phyloP scores from a whole-genome alignment of 37 sponge, comb jelly and placozoan species.

The Oopsacas minuta region DNA sequence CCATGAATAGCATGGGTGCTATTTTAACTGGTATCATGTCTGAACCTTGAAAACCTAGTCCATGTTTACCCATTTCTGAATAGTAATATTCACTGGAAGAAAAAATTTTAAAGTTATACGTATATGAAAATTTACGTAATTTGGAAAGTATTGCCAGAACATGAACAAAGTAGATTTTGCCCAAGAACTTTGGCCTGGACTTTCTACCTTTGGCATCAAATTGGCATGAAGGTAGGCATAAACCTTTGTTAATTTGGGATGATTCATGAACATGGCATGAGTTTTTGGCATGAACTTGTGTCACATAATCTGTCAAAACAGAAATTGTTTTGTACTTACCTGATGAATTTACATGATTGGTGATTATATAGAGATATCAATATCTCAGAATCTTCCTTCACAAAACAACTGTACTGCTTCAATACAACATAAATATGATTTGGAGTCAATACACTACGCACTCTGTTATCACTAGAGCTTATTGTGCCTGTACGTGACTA shows the following conservation, averaged over 20 bases:
- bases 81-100: not conserved
- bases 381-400: constrained; percentile 7
- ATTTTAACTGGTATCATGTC: not conserved
- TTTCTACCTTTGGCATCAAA: no score
- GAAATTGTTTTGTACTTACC: not conserved
- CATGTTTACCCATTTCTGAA: not conserved
- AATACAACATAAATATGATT: not conserved
- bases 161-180: no score
- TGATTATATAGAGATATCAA: not conserved
- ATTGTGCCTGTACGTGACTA: not conserved
- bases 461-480: not conserved
- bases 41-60: not conserved
- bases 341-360: not conserved
- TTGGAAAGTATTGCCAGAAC: not conserved
- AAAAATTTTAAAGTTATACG: not conserved
- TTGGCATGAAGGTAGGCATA: no score
- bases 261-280: no score
- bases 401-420: constrained; percentile 7
- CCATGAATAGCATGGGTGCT: not conserved
- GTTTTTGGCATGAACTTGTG: no score
- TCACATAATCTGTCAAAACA: no score
- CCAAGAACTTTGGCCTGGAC: no score
- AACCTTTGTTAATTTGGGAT: no score
- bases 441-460: constrained; percentile 3
- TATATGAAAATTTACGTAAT: not conserved